phyloP scores from a whole-genome alignment of 1,140 invertebrate species.

The Zelostemma sp. region DNA sequence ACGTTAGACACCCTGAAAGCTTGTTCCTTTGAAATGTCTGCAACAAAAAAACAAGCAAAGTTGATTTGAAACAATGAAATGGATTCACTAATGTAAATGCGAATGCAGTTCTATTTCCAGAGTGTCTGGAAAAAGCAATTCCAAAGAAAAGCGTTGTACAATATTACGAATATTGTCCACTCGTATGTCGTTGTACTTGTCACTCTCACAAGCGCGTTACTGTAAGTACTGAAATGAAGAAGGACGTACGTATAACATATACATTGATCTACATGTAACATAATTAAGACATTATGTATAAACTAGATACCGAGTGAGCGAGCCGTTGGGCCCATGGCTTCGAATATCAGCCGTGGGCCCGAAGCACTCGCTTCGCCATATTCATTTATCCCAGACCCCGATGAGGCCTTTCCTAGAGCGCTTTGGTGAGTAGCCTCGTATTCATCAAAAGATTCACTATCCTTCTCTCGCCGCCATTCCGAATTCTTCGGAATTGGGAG shows the following conservation, averaged over 20 bases:
- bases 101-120: conserved; percentile 71
- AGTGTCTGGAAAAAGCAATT: conserved; percentile 71
- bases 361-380: too few species aligned
- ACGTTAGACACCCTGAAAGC: too few species aligned
- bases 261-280: conserved; percentile 61
- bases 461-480: conserved; percentile 22
- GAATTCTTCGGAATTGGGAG: conserved; percentile 42
- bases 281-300: conserved; percentile 64
- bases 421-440: conserved; percentile 66
- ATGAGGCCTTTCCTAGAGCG: conserved; percentile 54
- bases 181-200: conserved; percentile 69
- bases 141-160: conserved; percentile 69
- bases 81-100: conserved; percentile 66
- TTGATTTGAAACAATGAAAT: conserved; percentile 14
- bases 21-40: too few species aligned
- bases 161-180: conserved; percentile 70
- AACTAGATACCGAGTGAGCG: too few species aligned
- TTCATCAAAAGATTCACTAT: conserved; percentile 53
- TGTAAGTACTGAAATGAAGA: conserved; percentile 69
- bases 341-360: too few species aligned
- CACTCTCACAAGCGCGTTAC: conserved; percentile 68
- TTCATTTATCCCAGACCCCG: conserved; percentile 49
- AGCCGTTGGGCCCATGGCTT: too few species aligned
- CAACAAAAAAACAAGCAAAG: too few species aligned
- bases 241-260: conserved; percentile 69